Conservation (phyloP, 2,797 vertebrate genomes). For the Macropus fuliginosus region DNA sequence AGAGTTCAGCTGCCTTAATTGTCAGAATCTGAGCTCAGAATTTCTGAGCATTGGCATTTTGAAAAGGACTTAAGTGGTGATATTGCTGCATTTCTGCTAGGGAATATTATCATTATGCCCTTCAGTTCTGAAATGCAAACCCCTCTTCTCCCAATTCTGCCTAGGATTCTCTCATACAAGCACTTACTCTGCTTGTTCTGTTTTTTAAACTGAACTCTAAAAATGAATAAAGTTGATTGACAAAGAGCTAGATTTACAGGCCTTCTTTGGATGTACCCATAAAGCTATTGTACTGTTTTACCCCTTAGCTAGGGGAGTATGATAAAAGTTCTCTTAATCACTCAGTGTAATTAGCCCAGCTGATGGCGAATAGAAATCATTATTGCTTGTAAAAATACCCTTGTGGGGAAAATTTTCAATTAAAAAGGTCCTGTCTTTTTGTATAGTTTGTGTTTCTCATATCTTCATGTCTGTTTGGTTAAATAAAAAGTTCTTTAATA, state of each 20-base stretch:
- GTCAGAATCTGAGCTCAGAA: not conserved
- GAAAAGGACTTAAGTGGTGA: not conserved
- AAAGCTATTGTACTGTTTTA: not conserved
- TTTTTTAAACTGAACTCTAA: not conserved
- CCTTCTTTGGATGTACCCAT: not conserved
- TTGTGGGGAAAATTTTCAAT: not conserved
- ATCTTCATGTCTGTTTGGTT: not conserved
- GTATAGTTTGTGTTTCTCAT: not conserved
- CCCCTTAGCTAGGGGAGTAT: not conserved
- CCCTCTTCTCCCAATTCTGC: not conserved
- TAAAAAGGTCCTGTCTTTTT: not conserved
- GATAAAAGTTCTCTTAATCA: not conserved
- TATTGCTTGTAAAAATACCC: not conserved
- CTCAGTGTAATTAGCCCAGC: not conserved
- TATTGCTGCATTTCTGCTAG: not conserved
- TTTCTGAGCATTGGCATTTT: not conserved
- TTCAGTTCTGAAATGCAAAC: not conserved
- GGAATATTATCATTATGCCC: not conserved
- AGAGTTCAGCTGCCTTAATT: not conserved
- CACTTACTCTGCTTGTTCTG: not conserved
- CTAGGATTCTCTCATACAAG: not conserved
- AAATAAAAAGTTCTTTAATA: not conserved
- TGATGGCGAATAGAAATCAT: not conserved
- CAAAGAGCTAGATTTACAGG: not conserved
- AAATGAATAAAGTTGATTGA: not conserved